Conservation (phyloP, 2,888 invertebrate genomes). For the Agapetus fuscipes region DNA sequence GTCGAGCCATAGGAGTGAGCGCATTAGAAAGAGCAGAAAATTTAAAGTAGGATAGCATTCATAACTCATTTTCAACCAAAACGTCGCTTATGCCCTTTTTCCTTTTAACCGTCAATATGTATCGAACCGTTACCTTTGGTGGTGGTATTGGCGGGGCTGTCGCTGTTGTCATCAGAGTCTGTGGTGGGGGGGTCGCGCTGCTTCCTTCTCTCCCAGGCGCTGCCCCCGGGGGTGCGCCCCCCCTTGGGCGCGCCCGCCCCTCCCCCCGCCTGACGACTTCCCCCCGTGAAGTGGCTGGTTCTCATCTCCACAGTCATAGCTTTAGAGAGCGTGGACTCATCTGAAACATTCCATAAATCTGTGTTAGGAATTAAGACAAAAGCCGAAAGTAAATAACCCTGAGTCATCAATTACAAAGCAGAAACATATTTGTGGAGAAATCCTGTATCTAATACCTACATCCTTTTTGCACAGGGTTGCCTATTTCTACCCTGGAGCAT, state of each 20-base stretch:
- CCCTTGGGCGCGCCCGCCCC: conserved; percentile 21
- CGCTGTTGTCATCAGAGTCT: conserved; percentile 43
- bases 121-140: conserved; percentile 36
- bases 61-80: too few species aligned
- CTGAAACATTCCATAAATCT: conserved; percentile 30
- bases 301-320: conserved; percentile 56
- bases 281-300: conserved; percentile 37
- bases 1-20: too few species aligned
- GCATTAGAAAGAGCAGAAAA: too few species aligned
- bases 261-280: conserved; percentile 27
- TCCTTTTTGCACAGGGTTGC: too few species aligned
- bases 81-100: too few species aligned
- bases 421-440: too few species aligned
- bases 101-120: too few species aligned
- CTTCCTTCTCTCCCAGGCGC: conserved; percentile 30
- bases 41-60: too few species aligned
- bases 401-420: too few species aligned
- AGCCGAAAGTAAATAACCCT: conserved; percentile 18
- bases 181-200: conserved; percentile 28
- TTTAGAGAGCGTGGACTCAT: conserved; percentile 55
- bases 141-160: conserved; percentile 42
- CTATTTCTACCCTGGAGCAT: too few species aligned
- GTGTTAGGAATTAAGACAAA: conserved; percentile 6
- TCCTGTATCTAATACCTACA: too few species aligned
- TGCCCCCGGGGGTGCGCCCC: conserved; percentile 26